Evolutionary conservation across 2,888 invertebrate species (phyloP).

Genomic region (Hyposoter didymator): DNA sequence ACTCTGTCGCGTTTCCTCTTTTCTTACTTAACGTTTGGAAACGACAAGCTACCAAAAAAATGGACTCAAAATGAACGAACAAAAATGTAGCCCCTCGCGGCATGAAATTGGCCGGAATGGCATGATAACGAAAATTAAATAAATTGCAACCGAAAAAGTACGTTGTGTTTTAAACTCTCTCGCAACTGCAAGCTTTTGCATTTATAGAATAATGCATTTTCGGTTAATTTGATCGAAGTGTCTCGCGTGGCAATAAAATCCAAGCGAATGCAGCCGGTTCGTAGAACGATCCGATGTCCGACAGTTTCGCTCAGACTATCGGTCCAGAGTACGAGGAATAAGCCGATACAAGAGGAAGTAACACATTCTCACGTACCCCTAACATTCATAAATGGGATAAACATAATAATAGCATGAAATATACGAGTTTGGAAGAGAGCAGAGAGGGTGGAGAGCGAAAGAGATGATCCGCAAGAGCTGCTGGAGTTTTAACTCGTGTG

Average conservation of each 20-base stretch:
- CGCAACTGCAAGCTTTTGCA: neutral
- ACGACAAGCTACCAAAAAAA: no score
- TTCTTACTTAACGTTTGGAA: neutral
- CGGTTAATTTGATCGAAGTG: neutral
- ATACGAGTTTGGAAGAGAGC: neutral
- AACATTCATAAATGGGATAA: constrained; percentile 44
- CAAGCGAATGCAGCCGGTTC: neutral
- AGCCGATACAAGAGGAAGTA: neutral
- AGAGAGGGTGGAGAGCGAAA: constrained; percentile 7
- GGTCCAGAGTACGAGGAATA: neutral
- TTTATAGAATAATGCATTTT: neutral
- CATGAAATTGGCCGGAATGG: no score
- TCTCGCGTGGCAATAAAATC: neutral
- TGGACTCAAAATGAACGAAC: no score
- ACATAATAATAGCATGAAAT: constrained; percentile 45
- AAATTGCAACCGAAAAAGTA: no score
- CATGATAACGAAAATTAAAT: no score
- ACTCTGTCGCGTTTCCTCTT: neutral
- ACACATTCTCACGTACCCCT: constrained; percentile 29
- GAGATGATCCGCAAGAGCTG: constrained; percentile 34
- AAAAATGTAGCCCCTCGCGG: no score
- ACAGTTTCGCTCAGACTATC: neutral
- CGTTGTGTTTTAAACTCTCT: no score
- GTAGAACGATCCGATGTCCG: neutral
- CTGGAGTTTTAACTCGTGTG: constrained; percentile 45